phyloP scores from a whole-genome alignment of 2,113 vertebrate genomes.

The Mustela nigripes region DNA sequence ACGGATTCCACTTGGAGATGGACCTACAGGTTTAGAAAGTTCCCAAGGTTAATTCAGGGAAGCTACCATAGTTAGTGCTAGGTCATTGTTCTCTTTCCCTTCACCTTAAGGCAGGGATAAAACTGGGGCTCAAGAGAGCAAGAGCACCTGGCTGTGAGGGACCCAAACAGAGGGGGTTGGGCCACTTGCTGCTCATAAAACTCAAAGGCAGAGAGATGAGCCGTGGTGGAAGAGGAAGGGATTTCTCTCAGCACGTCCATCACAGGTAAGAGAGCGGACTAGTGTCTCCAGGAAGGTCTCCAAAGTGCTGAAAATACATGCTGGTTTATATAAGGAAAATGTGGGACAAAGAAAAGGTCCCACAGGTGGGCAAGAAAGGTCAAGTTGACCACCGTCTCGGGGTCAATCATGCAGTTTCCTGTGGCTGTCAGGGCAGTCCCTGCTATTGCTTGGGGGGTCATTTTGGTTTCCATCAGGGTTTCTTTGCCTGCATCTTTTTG shows the following conservation, averaged over 20 bases:
- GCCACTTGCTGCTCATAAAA: not conserved
- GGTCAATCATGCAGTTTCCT: not conserved
- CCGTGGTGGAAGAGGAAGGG: not conserved
- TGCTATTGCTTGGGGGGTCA: not conserved
- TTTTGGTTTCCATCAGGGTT: not conserved
- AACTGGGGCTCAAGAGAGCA: not conserved
- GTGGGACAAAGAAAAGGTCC: not conserved
- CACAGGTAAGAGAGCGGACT: not conserved
- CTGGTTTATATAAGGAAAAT: not conserved
- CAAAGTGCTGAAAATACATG: not conserved
- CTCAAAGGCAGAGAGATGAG: not conserved
- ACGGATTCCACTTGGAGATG: not conserved
- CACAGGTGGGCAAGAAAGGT: not conserved
- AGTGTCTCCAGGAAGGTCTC: not conserved
- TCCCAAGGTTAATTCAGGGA: not conserved
- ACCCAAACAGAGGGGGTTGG: not conserved
- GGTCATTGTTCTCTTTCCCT: not conserved
- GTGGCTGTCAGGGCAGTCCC: not conserved
- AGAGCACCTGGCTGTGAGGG: not conserved
- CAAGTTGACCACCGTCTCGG: not conserved
- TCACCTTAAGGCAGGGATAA: not conserved
- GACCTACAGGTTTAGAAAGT: not conserved
- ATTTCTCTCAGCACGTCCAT: not conserved
- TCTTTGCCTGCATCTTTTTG: not conserved
- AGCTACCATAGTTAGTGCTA: not conserved